A percentile compares a stretch with the other conserved stretches of the same genome.
Evolutionary conservation across 1,140 invertebrate genomes (phyloP).

Genomic region (Drosophila mayri): DNA sequence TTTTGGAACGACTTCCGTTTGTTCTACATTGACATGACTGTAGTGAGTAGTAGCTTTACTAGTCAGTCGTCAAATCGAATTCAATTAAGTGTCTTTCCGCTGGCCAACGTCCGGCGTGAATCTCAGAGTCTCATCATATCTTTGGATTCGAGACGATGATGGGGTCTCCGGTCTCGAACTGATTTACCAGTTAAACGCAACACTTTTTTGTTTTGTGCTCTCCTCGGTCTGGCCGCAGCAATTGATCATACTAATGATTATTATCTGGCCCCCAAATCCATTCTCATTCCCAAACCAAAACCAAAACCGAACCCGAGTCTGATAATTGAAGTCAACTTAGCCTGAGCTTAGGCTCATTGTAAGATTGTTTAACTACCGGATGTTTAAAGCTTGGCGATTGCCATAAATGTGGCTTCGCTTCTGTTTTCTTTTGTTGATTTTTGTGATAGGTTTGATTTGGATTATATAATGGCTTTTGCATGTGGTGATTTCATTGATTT

Average conservation of each 20-base stretch:
- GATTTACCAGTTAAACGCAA: constrained; percentile 83
- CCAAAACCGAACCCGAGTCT: constrained; percentile 35
- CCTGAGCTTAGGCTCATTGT: constrained; percentile 55
- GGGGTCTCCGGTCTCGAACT: constrained; percentile 29
- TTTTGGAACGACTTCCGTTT: constrained; percentile 76
- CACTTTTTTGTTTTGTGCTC: constrained; percentile 63
- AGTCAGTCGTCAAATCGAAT: constrained; percentile 72
- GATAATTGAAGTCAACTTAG: constrained; percentile 80
- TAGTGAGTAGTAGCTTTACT: constrained; percentile 1
- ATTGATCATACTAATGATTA: constrained; percentile 82
- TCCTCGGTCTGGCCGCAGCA: constrained; percentile 28
- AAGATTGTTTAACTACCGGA: constrained; percentile 76
- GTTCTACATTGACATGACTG: constrained; percentile 76
- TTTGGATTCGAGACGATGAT: constrained; percentile 1
- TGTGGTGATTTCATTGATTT: constrained; percentile 9
- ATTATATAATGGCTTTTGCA: constrained; percentile 12
- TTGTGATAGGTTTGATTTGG: constrained; percentile 20
- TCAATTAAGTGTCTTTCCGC: constrained; percentile 81
- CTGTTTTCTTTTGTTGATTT: constrained; percentile 17
- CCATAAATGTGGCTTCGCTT: constrained; percentile 38
- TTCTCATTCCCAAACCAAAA: constrained; percentile 15
- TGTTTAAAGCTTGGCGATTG: constrained; percentile 66
- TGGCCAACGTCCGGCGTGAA: constrained; percentile 65
- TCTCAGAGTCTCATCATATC: constrained; percentile 26
- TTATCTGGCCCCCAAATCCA: constrained; percentile 56